Conservation (phyloP, 2,888 invertebrate species). For the Nebria brevicollis region DNA sequence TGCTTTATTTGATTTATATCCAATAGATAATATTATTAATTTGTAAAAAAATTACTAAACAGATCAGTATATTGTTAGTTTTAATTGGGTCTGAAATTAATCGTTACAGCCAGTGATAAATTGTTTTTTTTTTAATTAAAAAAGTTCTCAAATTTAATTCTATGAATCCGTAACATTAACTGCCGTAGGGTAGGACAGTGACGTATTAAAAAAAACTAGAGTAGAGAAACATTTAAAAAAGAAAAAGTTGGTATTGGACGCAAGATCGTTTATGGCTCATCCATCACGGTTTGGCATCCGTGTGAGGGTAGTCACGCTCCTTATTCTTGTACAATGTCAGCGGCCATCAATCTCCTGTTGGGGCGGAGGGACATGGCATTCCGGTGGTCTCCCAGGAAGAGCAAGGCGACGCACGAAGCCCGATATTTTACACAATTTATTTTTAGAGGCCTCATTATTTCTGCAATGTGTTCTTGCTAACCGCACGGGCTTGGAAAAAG, state of each 20-base stretch:
- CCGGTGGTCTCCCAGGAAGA: constrained; percentile 43
- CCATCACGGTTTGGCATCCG: constrained; percentile 43
- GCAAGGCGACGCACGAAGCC: constrained; percentile 30
- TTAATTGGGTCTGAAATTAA: not conserved
- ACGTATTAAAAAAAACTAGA: constrained; percentile 36
- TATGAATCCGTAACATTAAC: not conserved
- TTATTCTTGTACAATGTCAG: constrained; percentile 27
- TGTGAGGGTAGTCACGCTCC: constrained; percentile 32
- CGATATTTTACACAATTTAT: constrained; percentile 45
- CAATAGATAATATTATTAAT: not conserved
- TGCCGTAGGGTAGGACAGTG: constrained; percentile 38
- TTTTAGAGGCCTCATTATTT: constrained; percentile 46
- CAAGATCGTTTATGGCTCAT: constrained; percentile 44
- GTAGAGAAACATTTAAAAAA: not conserved
- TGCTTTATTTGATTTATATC: not conserved
- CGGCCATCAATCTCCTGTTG: constrained; percentile 44
- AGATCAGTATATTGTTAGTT: not conserved
- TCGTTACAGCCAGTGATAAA: not conserved
- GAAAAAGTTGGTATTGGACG: not conserved
- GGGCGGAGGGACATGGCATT: constrained; percentile 29
- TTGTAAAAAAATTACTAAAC: not conserved
- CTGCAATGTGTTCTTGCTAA: constrained; percentile 25
- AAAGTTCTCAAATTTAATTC: constrained; percentile 1
- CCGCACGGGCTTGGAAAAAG: constrained; percentile 8
- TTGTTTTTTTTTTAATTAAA: not conserved